Evolutionary conservation across 2,888 invertebrate species (phyloP).

Genomic region (Pristionchus exspectatus): DNA sequence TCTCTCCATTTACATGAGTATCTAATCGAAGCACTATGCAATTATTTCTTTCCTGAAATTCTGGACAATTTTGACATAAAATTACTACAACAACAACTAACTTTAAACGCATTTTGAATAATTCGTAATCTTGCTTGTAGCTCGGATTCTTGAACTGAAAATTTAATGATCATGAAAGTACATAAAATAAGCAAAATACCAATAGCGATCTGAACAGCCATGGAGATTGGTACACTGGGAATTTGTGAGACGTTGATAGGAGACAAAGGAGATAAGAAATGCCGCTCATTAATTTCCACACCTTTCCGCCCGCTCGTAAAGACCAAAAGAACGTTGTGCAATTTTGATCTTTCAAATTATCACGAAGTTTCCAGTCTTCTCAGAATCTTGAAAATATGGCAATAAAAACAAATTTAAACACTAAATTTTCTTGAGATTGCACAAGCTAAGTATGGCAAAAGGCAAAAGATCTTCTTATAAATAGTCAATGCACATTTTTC

Average conservation of each 20-base stretch:
- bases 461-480: no score
- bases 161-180: background rate
- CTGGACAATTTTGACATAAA: background rate
- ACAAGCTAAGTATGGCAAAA: no score
- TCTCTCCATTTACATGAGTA: conserved; percentile 37
- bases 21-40: conserved; percentile 40
- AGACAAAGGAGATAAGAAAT: background rate
- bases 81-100: background rate
- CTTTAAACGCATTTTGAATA: conserved; percentile 66
- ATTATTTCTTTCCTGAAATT: conserved; percentile 30
- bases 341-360: background rate
- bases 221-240: background rate
- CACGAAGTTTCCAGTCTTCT: background rate
- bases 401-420: no score
- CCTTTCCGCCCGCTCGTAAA: background rate
- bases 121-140: conserved; percentile 66
- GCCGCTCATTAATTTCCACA: background rate
- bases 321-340: background rate
- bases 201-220: conserved; percentile 25
- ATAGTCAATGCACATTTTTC: no score
- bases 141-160: conserved; percentile 62
- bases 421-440: no score
- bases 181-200: background rate
- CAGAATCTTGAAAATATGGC: no score
- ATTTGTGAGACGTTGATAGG: background rate